Percentiles rank a stretch among this genome's conserved stretches.
phyloP scores from a whole-genome alignment of 2,888 invertebrate species.

The Punctoribates punctum region DNA sequence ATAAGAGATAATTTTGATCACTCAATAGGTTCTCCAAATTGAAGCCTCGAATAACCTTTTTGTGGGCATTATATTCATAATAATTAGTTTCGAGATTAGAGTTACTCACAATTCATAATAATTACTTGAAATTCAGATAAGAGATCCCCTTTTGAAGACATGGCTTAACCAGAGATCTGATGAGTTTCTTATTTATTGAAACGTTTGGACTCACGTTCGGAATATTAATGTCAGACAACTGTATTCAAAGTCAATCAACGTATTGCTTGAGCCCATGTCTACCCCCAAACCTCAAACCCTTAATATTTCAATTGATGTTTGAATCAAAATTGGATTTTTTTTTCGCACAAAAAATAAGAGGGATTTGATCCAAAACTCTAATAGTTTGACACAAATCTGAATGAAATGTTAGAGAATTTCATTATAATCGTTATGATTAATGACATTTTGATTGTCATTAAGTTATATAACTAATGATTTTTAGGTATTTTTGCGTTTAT shows the following conservation, averaged over 20 bases:
- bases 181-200: constrained; percentile 6
- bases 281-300: not conserved
- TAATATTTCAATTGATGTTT: not conserved
- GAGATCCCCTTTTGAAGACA: not conserved
- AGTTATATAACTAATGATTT: constrained; percentile 29
- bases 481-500: constrained; percentile 4
- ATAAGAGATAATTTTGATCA: constrained; percentile 4
- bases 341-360: not conserved
- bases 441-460: constrained; percentile 36
- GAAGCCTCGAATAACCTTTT: not conserved
- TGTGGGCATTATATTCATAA: constrained; percentile 16
- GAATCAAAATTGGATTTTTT: not conserved
- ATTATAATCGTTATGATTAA: constrained; percentile 32
- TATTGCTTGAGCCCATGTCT: not conserved
- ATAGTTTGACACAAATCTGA: constrained; percentile 24
- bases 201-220: not conserved
- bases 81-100: not conserved
- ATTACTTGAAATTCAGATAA: not conserved
- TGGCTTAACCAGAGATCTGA: not conserved
- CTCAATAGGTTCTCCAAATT: constrained; percentile 10
- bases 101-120: not conserved
- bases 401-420: constrained; percentile 16
- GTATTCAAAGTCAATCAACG: constrained; percentile 1
- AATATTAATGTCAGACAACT: not conserved
- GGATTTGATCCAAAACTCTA: not conserved